Percentiles rank a stretch among this genome's conserved stretches.
These are phyloP conservation scores for Neodiprion virginianus DNA, from an alignment of 1,140 invertebrate species.

Conservation along the genomic window DNA sequence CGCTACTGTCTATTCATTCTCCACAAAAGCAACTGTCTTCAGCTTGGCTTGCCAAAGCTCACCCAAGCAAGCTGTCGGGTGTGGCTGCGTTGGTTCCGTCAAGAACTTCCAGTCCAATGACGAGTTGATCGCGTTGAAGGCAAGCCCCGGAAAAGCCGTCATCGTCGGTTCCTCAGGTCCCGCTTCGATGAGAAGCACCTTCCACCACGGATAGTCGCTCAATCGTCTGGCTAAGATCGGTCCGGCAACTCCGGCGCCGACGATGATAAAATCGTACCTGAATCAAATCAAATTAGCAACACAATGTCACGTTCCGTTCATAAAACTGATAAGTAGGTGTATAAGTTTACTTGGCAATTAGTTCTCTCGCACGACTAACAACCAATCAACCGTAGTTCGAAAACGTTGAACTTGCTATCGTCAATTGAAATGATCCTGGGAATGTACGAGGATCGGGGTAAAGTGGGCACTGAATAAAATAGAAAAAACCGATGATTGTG, in stretches of 20 bases:
- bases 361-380: too few species aligned
- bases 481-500: too few species aligned
- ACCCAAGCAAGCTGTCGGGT: slow-evolving; percentile 58
- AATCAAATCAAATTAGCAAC: background rate
- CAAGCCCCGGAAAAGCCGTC: slow-evolving; percentile 71
- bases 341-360: too few species aligned
- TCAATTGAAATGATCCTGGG: too few species aligned
- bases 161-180: slow-evolving; percentile 77
- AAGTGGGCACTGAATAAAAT: too few species aligned
- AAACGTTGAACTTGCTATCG: too few species aligned
- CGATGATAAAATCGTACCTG: slow-evolving; percentile 65
- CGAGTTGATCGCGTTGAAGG: slow-evolving; percentile 65
- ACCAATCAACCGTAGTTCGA: too few species aligned
- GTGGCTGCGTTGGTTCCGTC: slow-evolving; percentile 65
- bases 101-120: slow-evolving; percentile 68
- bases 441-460: too few species aligned
- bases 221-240: slow-evolving; percentile 68
- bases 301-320: too few species aligned
- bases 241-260: slow-evolving; percentile 70
- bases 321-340: too few species aligned
- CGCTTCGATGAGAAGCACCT: slow-evolving; percentile 71
- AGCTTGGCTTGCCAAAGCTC: slow-evolving; percentile 11
- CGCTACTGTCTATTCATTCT: background rate
- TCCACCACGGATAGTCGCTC: slow-evolving; percentile 53
- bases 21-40: background rate